phyloP scores from a whole-genome alignment of 2,888 invertebrate genomes.

The Heterodera filipjevi region DNA sequence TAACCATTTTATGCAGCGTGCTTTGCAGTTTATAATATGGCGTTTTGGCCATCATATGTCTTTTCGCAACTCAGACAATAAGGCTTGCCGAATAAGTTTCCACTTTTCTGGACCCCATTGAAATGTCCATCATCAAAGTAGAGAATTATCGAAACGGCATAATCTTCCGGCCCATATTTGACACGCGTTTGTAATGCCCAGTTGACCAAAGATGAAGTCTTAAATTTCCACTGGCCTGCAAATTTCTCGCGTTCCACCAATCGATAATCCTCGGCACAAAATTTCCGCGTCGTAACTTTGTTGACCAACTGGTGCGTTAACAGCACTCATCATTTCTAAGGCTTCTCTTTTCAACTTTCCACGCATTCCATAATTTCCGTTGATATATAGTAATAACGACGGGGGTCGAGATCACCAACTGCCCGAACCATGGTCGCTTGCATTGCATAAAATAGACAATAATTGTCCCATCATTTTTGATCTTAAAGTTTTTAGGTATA shows the following conservation, averaged over 20 bases:
- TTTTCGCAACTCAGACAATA: constrained; percentile 17
- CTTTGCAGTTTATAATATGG: neutral
- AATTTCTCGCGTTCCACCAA: constrained; percentile 9
- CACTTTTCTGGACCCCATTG: neutral
- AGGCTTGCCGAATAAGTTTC: neutral
- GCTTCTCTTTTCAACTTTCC: neutral
- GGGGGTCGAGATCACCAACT: neutral
- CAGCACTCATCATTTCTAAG: neutral
- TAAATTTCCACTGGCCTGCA: neutral
- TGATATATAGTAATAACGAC: neutral
- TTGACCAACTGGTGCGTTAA: neutral
- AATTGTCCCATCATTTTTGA: neutral
- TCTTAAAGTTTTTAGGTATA: neutral
- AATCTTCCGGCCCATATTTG: constrained; percentile 15
- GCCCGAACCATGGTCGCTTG: neutral
- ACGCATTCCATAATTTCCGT: neutral
- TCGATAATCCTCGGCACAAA: neutral
- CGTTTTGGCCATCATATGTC: constrained; percentile 8
- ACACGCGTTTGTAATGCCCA: neutral
- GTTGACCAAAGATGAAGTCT: constrained; percentile 9
- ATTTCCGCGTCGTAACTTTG: neutral
- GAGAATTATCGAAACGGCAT: neutral
- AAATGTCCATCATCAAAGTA: constrained; percentile 13
- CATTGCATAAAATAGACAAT: constrained; percentile 16
- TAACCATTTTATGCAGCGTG: constrained; percentile 17